These are phyloP conservation scores for Drosophila pandora DNA, from an alignment of 1,140 invertebrate genomes.

Conservation along the genomic window DNA sequence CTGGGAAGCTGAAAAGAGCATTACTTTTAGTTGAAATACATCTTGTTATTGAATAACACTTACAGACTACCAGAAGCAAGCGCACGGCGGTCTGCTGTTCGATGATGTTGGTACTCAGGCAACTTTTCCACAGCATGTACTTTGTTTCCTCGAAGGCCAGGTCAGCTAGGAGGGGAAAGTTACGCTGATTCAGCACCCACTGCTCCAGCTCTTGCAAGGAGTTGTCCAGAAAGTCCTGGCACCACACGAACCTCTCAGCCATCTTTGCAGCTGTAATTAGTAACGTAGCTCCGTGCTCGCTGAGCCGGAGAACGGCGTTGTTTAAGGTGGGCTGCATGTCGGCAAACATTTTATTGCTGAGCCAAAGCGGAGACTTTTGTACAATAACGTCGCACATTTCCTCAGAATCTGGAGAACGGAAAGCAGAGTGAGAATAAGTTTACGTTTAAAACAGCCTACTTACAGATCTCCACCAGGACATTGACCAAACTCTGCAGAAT, in stretches of 20 bases:
- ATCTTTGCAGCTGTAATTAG: constrained; percentile 68
- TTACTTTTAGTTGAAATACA: not conserved
- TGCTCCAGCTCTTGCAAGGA: constrained; percentile 84
- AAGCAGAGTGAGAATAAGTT: not conserved
- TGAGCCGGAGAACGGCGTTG: constrained; percentile 68
- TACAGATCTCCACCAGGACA: constrained; percentile 79
- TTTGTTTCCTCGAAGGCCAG: constrained; percentile 74
- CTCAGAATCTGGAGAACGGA: constrained; percentile 53
- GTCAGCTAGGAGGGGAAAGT: constrained; percentile 72
- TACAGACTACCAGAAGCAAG: constrained; percentile 77
- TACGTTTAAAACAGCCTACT: constrained; percentile 8
- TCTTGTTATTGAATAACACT: constrained; percentile 20
- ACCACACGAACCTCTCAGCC: constrained; percentile 75
- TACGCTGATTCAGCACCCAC: constrained; percentile 69
- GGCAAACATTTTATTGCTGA: constrained; percentile 72
- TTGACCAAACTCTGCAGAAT: constrained; percentile 74
- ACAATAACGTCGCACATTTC: constrained; percentile 66
- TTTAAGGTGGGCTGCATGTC: constrained; percentile 81
- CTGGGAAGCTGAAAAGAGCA: constrained; percentile 63
- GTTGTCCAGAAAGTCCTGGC: constrained; percentile 85
- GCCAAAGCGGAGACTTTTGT: constrained; percentile 72
- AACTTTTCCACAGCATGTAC: constrained; percentile 76
- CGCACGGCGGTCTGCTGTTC: constrained; percentile 85
- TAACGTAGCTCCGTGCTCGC: constrained; percentile 66
- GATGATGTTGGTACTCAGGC: constrained; percentile 67